These are phyloP conservation scores for Agrochola lota DNA, from an alignment of 2,888 invertebrate species.

Conservation along the genomic window DNA sequence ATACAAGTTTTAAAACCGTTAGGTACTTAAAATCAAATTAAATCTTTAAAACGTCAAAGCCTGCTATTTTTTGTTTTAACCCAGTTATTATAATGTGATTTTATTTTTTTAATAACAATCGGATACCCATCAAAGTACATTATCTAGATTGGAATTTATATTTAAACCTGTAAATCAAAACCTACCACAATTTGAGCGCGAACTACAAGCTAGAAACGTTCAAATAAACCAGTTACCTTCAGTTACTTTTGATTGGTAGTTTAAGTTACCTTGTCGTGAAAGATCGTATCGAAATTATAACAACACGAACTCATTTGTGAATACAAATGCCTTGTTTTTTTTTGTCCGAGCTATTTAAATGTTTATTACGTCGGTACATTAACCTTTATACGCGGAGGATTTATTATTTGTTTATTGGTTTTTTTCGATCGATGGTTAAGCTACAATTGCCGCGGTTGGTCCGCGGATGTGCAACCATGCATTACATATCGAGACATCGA, in stretches of 20 bases:
- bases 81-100: constrained; percentile 14
- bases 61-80: constrained; percentile 19
- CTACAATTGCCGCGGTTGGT: no score
- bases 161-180: constrained; percentile 29
- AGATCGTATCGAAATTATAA: constrained; percentile 68
- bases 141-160: constrained; percentile 22
- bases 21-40: constrained; percentile 28
- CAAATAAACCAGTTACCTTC: constrained; percentile 31
- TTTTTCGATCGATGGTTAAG: no score
- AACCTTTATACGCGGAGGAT: constrained; percentile 32
- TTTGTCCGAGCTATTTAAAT: constrained; percentile 50
- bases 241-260: constrained; percentile 62
- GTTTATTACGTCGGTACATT: constrained; percentile 51
- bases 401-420: constrained; percentile 34
- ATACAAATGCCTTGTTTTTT: constrained; percentile 62
- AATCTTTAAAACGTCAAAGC: constrained; percentile 10
- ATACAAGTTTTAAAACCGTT: constrained; percentile 4
- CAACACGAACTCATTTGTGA: constrained; percentile 69
- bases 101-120: constrained; percentile 10
- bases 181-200: constrained; percentile 7
- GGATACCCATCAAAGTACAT: neutral
- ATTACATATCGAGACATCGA: no score
- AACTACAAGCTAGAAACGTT: constrained; percentile 29
- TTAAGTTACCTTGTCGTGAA: constrained; percentile 62
- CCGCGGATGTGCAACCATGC: no score